phyloP scores from a whole-genome alignment of 1,140 invertebrate genomes.

The Pseudomyrmex flavicornis region DNA sequence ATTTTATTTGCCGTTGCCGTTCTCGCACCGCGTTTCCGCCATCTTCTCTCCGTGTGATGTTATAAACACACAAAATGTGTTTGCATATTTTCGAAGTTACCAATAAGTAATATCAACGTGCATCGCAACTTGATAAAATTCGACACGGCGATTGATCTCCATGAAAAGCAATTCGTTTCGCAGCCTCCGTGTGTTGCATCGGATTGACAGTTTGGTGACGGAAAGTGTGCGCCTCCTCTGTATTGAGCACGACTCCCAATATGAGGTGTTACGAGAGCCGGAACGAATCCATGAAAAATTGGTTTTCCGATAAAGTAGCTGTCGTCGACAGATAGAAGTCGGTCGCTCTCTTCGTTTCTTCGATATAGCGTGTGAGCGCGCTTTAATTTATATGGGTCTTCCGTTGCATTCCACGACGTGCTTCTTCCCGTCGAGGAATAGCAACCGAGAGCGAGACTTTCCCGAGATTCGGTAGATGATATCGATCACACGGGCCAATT shows the following conservation, averaged over 20 bases:
- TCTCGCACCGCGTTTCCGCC: neutral
- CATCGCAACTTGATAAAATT: neutral
- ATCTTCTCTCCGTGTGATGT: neutral
- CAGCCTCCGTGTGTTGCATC: slow-evolving; percentile 1
- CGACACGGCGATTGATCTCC: slow-evolving; percentile 11
- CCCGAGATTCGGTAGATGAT: slow-evolving; percentile 41
- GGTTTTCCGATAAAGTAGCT: slow-evolving; percentile 63
- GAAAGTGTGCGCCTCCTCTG: slow-evolving; percentile 7
- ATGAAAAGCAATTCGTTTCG: neutral
- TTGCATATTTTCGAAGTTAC: neutral
- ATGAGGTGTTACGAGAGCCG: slow-evolving; percentile 41
- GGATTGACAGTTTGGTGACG: slow-evolving; percentile 44
- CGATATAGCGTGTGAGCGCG: neutral
- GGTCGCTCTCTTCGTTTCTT: slow-evolving; percentile 1
- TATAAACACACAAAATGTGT: no score
- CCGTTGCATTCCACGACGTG: slow-evolving; percentile 25
- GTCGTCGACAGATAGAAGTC: slow-evolving; percentile 65
- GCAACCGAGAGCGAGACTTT: neutral
- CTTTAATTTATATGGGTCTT: slow-evolving; percentile 68
- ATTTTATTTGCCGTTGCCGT: slow-evolving; percentile 45
- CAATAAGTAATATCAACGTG: no score
- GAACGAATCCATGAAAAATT: slow-evolving; percentile 38
- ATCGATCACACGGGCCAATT: slow-evolving; percentile 76
- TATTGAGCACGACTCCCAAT: slow-evolving; percentile 39
- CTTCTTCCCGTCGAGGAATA: neutral